A percentile compares a stretch with the other conserved stretches of the same genome.
Conservation (phyloP, 1,140 invertebrate species). For the Holcopasites calliopsidis region DNA sequence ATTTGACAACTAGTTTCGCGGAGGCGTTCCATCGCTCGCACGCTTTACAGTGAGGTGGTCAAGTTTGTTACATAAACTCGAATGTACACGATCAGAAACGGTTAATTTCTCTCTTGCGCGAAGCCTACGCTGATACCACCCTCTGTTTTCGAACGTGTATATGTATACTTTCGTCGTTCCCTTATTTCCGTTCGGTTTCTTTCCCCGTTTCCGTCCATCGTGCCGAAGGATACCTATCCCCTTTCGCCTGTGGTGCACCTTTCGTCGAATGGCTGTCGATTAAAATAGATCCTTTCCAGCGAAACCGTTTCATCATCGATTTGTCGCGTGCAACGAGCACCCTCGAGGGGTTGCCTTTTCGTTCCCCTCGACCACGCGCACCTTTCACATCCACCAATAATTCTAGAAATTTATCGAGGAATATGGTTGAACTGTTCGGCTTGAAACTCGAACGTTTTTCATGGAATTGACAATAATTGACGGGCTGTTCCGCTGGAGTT, state of each 20-base stretch:
- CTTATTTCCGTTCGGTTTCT: no score
- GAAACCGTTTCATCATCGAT: slow-evolving; percentile 36
- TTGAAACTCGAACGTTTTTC: slow-evolving; percentile 2
- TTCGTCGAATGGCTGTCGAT: neutral
- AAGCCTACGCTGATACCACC: no score
- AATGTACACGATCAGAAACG: neutral
- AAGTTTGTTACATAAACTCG: slow-evolving; percentile 28
- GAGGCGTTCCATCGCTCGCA: neutral
- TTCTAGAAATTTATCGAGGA: slow-evolving; percentile 1
- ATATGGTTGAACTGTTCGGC: neutral
- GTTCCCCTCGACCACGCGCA: neutral
- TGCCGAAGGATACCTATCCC: neutral
- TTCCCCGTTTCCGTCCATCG: neutral
- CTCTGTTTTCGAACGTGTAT: neutral
- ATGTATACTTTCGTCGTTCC: neutral
- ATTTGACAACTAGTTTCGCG: slow-evolving; percentile 8
- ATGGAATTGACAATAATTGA: neutral
- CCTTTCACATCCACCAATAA: slow-evolving; percentile 8
- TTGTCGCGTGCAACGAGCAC: neutral
- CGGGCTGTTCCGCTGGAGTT: no score
- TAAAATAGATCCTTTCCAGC: slow-evolving; percentile 38
- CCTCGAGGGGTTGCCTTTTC: slow-evolving; percentile 26
- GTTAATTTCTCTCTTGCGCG: neutral
- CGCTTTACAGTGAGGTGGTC: slow-evolving; percentile 14
- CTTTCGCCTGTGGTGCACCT: neutral